Evolutionary conservation across 2,113 vertebrate species (phyloP), one percentile per base, ranked within the genome.

Genomic region (Prietella phreatophila): DNA sequence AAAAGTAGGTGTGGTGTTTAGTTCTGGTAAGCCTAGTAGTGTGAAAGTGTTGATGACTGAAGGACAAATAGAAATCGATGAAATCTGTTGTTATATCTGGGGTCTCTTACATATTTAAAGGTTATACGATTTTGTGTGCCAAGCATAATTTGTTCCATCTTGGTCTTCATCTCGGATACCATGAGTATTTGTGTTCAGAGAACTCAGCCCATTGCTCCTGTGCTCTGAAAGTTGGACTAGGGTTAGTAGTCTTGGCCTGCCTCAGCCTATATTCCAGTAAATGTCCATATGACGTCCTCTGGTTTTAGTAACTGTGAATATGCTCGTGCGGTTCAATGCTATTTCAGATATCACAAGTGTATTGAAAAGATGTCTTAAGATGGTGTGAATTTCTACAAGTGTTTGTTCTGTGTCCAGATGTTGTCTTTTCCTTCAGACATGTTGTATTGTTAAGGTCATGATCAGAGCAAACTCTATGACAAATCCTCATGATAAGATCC

Each of bases 181-280:
- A 42, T 42, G 11, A 83, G 9, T 60, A 30, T 82, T 63, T 83
- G 19, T 83, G 81, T 83, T 83, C 81, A 42, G 58, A 83, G 81
- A 61, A 42, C 58, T 39, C 20, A 83, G 25, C 58, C 81, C 80
- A 20, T 60, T 61, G 19, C 80, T 82, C 33, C 30, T 50, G 13
- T 83, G 58, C 4, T 5, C 82, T 65, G 60, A 65, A 47, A 50
- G 39, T 83, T 65, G 82, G 36, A 83, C 13, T 83, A 47, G 55
- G 33, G 25, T 83, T 83, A 83, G 39, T n/a, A 83, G 22, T 83
- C 39, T 83, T 83, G 82, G 82, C 60, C 82, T 83, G 60, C 13
- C 11, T 83, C 39, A 67, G 60, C 1, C 25, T 47, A 50, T n/a
- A 39, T 83, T 83, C 82, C 82, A 83, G 82, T 83, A 83, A 83